These are phyloP conservation scores for Callorhinus ursinus DNA, from an alignment of 2,113 vertebrate genomes.

Conservation along the genomic window DNA sequence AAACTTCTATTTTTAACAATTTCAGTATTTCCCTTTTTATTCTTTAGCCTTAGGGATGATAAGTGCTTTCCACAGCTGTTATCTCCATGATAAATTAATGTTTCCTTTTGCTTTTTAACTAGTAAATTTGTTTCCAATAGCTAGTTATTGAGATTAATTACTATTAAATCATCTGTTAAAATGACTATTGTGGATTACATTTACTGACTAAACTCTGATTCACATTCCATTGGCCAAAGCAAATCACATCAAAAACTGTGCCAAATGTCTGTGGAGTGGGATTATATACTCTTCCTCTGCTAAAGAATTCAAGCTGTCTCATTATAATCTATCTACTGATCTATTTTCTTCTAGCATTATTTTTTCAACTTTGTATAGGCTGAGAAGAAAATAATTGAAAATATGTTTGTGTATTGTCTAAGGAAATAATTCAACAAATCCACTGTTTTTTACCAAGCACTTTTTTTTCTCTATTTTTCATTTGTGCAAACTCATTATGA, in stretches of 20 bases:
- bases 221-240: background rate
- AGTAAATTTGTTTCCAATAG: background rate
- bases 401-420: background rate
- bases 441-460: background rate
- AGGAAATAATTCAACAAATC: background rate
- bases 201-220: background rate
- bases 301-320: background rate
- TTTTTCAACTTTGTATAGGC: constrained; percentile 4
- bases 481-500: background rate
- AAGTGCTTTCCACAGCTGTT: background rate
- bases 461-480: background rate
- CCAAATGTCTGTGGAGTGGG: background rate
- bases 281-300: background rate
- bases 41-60: background rate
- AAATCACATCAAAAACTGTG: background rate
- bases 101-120: constrained; percentile 27
- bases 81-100: background rate
- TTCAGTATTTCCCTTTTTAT: background rate
- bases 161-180: background rate
- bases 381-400: constrained; percentile 43
- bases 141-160: background rate
- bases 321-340: background rate
- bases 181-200: background rate
- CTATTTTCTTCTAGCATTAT: background rate
- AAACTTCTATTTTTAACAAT: background rate